phyloP scores from a whole-genome alignment of 1,140 invertebrate genomes.

The Bombus breviceps region DNA sequence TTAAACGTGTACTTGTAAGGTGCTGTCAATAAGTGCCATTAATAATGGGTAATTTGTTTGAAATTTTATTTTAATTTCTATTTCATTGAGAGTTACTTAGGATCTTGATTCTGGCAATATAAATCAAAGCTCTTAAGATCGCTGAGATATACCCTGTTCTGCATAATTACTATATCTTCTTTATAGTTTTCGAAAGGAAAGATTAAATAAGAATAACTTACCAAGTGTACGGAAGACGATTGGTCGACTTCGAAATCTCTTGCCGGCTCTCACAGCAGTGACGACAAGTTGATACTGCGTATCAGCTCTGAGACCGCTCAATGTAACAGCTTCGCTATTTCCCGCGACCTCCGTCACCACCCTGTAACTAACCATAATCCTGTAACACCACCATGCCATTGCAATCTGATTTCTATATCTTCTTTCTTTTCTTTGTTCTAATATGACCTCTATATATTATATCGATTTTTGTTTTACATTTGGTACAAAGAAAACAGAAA shows the following conservation, averaged over 20 bases:
- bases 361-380: constrained; percentile 92
- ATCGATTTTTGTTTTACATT: background rate
- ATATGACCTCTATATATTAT: background rate
- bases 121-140: no score
- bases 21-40: no score
- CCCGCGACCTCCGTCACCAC: constrained; percentile 93
- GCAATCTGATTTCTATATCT: constrained; percentile 69
- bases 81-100: no score
- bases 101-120: no score
- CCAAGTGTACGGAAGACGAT: constrained; percentile 94
- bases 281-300: constrained; percentile 93
- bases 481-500: background rate
- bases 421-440: no score
- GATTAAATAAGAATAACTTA: constrained; percentile 80
- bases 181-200: background rate
- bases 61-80: no score
- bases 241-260: constrained; percentile 90
- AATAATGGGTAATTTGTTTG: no score
- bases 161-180: no score
- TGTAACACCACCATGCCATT: constrained; percentile 72
- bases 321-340: constrained; percentile 91
- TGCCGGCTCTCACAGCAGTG: constrained; percentile 89
- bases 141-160: no score
- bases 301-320: constrained; percentile 90
- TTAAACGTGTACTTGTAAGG: no score